Percentiles rank a stretch among this genome's conserved stretches.
Conservation (phyloP, 2,113 vertebrate genomes). For the Trematocara zebra region DNA sequence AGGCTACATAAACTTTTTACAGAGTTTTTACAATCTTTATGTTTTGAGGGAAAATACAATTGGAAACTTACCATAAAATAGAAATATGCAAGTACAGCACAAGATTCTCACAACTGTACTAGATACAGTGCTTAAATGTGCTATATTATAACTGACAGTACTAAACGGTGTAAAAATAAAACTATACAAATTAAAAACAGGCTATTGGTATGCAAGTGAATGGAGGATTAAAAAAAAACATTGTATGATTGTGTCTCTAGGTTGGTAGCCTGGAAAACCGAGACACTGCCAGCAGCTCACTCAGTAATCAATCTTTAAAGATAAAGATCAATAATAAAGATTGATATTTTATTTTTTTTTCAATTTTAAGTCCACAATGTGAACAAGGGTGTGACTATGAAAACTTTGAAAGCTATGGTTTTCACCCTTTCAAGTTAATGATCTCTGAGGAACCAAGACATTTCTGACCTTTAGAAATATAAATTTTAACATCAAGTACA, state of each 20-base stretch:
- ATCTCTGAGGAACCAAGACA: neutral
- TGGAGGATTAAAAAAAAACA: neutral
- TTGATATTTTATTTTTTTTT: neutral
- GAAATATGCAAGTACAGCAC: neutral
- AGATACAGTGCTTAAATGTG: neutral
- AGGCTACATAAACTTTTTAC: neutral
- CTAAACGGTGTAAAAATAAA: neutral
- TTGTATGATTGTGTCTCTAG: neutral
- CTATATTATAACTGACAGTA: neutral
- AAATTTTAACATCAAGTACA: neutral
- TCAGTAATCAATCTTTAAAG: neutral
- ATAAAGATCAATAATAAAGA: neutral
- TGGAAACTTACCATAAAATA: neutral
- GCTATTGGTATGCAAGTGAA: accelerated
- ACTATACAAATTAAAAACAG: neutral
- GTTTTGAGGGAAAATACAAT: neutral
- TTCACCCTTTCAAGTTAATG: neutral
- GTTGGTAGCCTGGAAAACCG: neutral
- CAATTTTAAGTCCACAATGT: neutral
- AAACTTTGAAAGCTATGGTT: neutral
- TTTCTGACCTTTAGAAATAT: neutral
- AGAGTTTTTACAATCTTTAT: neutral
- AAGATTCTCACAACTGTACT: neutral
- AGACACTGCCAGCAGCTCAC: neutral
- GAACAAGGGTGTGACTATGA: neutral